phyloP scores from a whole-genome alignment of 2,113 vertebrate genomes.

The Xiphias gladius region DNA sequence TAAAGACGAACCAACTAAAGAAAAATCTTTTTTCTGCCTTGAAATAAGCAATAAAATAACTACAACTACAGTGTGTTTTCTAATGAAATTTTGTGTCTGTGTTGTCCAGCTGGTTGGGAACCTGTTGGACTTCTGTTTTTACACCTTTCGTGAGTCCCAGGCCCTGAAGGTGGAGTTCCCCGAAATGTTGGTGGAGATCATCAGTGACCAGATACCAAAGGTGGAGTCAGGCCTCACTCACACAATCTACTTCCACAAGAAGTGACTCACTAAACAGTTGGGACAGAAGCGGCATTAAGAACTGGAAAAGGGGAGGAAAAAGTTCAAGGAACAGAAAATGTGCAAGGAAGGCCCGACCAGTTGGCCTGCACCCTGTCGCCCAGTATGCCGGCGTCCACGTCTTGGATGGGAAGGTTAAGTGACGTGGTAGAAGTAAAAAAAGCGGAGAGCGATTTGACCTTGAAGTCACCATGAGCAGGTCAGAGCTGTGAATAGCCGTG shows the following conservation, averaged over 20 bases:
- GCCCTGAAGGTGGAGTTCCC: constrained; percentile 99
- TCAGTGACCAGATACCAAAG: constrained; percentile 99
- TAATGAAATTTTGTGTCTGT: constrained; percentile 59
- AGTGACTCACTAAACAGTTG: constrained; percentile 84
- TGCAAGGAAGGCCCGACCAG: constrained; percentile 86
- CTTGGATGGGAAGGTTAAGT: constrained; percentile 80
- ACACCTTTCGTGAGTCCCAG: constrained; percentile 99
- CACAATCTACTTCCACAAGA: constrained; percentile 99
- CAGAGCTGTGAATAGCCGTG: constrained; percentile 55
- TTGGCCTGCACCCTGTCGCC: constrained; percentile 82
- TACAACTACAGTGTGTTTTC: neutral
- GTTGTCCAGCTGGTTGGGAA: constrained; percentile 93
- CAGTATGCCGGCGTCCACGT: constrained; percentile 71
- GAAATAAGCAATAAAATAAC: neutral
- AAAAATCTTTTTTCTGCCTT: neutral
- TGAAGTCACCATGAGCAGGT: constrained; percentile 47
- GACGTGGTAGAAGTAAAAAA: constrained; percentile 20
- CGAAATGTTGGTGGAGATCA: constrained; percentile 99
- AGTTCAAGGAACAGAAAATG: constrained; percentile 59
- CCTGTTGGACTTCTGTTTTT: constrained; percentile 98
- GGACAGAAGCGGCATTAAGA: constrained; percentile 46
- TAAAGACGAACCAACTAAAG: neutral
- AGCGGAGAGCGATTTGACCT: constrained; percentile 39
- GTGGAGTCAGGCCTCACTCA: constrained; percentile 98
- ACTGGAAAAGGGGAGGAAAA: constrained; percentile 37